Evolutionary conservation across 2,888 invertebrate genomes (phyloP), one percentile per base, ranked within the genome.

Genomic region (Ectemnius lituratus): DNA sequence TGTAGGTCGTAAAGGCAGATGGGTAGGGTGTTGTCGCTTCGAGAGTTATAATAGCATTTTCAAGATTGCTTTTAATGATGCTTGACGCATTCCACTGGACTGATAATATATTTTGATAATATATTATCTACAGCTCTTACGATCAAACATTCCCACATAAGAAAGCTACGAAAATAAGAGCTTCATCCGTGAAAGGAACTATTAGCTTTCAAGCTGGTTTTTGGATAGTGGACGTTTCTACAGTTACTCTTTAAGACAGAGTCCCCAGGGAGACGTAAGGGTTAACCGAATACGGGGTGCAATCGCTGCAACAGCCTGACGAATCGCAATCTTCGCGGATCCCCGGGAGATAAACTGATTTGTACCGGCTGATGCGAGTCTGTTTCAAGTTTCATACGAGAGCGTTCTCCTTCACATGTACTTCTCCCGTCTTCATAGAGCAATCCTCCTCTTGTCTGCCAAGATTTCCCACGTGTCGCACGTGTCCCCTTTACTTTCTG

Each of bases 391-490:
- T 69, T 69, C 75, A 68, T 68, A 65, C 27, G 13, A 65, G 37
- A 37, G 37, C 37, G 37, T 16, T 6, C 52, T 16, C 14, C 52
- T 16, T 52, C 52, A 52, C 16, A 52, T 52, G 16, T 67, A 75
- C 75, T 37, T 63, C 68, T 69, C 37, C 37, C 8, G 37, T 37
- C 37, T 72, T 75, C 72, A 67, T 73, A 64, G 62, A 73, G 67
- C 78, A 68, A 61, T 71, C 60, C 62, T 70, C 67, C 49, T 59
- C 65, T n/a, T 62, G 71, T 67, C 72, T 73, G 78, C 73, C 65
- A 81, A 76, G 73, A 84, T 83, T 84, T 82, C 78, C 76, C 82
- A 79, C 82, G 78, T 76, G 82, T 82, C 76, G 64, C 82, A 74
- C 69, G 72, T 62, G 71, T 61, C 80, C 77, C 80, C 83, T 83